A percentile compares a stretch with the other conserved stretches of the same genome.
These are phyloP conservation scores for Pentamera pediparva DNA, from an alignment of 53 echinoderm and acorn worm species.

Conservation along the genomic window DNA sequence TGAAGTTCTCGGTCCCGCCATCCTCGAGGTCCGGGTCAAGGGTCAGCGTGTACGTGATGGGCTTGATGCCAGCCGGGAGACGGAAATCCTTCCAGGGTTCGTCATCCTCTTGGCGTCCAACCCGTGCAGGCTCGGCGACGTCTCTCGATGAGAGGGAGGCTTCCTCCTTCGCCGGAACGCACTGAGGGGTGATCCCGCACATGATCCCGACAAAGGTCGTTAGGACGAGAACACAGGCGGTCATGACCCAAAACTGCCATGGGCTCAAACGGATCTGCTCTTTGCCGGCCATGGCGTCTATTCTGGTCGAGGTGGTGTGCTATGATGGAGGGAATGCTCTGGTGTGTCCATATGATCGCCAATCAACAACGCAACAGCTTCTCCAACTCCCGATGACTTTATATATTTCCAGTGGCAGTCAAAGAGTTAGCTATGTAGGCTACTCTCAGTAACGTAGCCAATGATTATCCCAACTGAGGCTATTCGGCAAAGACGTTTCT, in stretches of 20 bases:
- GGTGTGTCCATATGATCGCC: too few relatives aligned
- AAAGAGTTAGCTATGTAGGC: too few relatives aligned
- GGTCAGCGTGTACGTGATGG: slow-evolving; percentile 59
- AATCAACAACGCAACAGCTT: too few relatives aligned
- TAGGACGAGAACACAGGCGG: slow-evolving; percentile 40
- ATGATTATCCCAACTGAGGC: too few relatives aligned
- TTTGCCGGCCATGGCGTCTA: too few relatives aligned
- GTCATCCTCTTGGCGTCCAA: not conserved
- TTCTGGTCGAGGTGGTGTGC: too few relatives aligned
- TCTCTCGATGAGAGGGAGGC: not conserved
- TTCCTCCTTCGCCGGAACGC: not conserved
- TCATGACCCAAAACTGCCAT: slow-evolving; percentile 54
- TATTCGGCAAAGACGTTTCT: too few relatives aligned
- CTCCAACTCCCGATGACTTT: too few relatives aligned
- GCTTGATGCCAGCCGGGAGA: slow-evolving; percentile 58
- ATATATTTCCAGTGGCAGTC: too few relatives aligned
- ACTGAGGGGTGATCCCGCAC: slow-evolving; percentile 40
- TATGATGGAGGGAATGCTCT: too few relatives aligned
- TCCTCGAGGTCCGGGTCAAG: slow-evolving; percentile 63
- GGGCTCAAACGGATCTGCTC: not conserved
- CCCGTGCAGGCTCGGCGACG: not conserved
- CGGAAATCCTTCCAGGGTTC: slow-evolving; percentile 55
- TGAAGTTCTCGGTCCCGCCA: slow-evolving; percentile 47
- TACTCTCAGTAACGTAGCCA: too few relatives aligned
- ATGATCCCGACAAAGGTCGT: slow-evolving; percentile 56